Evolutionary conservation across 2,888 invertebrate species (phyloP), one percentile per base, ranked within the genome.

Genomic region (Caradrina kadenii): DNA sequence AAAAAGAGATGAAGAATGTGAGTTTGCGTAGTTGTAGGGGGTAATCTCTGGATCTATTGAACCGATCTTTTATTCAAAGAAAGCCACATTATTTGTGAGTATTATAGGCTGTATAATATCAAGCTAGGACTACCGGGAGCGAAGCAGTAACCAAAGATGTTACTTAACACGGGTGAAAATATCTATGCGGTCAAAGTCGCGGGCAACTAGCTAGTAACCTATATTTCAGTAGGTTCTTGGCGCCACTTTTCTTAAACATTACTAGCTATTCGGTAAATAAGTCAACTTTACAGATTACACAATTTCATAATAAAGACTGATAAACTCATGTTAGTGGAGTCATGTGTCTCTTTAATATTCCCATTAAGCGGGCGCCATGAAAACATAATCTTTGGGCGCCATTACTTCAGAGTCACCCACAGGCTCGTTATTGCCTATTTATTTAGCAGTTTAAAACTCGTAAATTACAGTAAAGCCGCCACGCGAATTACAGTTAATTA

Each of bases 381-480:
- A 70, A 78, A 76, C 66, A 79, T 79, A 84, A 83, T 83, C 83
- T 83, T 80, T 66, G 63, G 52, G 63, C 35, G 61, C 74, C 73
- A 79, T 84, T 81, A 84, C 70, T 70, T 60, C 54, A 35, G 62
- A 74, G 82, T 75, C 66, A 78, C 62, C 79, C 73, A 49, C 79
- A 65, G 67, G 72, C 71, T 79, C 81, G 81, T 86, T 85, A 84
- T 80, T 65, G 73, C 69, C 81, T 84, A 83, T 86, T 87, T 88
- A 88, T 87, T 85, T 84, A 79, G 67, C 81, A 80, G 80, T 88
- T 85, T 81, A 82, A 86, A 83, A 82, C 81, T 76, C 86, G 79
- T 88, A 87, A 88, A 87, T 87, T 83, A 84, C 69, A 63, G 62
- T 67, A 68, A 80, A 83, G 81, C 84, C 72, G 70, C 76, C 63